A percentile compares a stretch with the other conserved stretches of the same genome.
These are phyloP conservation scores for Sphaeridia pumilis DNA, from an alignment of 2,888 invertebrate species.

Conservation along the genomic window DNA sequence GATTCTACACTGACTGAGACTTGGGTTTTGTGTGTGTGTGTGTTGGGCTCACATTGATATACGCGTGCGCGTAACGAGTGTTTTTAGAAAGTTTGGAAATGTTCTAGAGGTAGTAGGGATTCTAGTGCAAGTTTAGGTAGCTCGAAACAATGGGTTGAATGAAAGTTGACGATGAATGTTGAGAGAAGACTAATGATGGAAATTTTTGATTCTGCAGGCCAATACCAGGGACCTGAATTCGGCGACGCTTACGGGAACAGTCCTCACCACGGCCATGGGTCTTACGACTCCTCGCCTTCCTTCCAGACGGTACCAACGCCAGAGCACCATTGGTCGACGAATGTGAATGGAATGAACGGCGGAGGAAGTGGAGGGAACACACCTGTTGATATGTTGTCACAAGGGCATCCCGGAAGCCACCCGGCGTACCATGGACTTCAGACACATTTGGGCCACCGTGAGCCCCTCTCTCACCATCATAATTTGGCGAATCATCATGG, in stretches of 20 bases:
- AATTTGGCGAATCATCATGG: slow-evolving; percentile 23
- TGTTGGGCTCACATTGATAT: too few relatives aligned
- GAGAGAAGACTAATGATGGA: neutral
- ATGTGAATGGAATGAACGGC: slow-evolving; percentile 20
- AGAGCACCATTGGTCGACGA: slow-evolving; percentile 35
- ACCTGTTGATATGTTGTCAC: slow-evolving; percentile 45
- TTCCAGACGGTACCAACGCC: slow-evolving; percentile 60
- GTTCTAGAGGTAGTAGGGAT: too few relatives aligned
- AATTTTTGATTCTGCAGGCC: slow-evolving; percentile 22
- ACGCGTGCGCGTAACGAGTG: too few relatives aligned
- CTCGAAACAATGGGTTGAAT: too few relatives aligned
- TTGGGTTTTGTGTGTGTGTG: too few relatives aligned
- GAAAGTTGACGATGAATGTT: too few relatives aligned
- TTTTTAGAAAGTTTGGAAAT: too few relatives aligned
- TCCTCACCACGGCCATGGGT: slow-evolving; percentile 43
- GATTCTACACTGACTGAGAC: too few relatives aligned
- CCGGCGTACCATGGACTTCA: slow-evolving; percentile 38
- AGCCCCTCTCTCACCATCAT: slow-evolving; percentile 27
- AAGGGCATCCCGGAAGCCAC: slow-evolving; percentile 45
- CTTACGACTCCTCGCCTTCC: slow-evolving; percentile 54
- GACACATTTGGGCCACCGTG: slow-evolving; percentile 36
- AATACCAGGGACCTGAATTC: slow-evolving; percentile 36
- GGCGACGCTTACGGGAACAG: slow-evolving; percentile 42
- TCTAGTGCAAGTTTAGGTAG: too few relatives aligned
- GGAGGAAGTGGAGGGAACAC: slow-evolving; percentile 37